Conservation (phyloP, 2,888 invertebrate species). For the Dioctria rufipes region DNA sequence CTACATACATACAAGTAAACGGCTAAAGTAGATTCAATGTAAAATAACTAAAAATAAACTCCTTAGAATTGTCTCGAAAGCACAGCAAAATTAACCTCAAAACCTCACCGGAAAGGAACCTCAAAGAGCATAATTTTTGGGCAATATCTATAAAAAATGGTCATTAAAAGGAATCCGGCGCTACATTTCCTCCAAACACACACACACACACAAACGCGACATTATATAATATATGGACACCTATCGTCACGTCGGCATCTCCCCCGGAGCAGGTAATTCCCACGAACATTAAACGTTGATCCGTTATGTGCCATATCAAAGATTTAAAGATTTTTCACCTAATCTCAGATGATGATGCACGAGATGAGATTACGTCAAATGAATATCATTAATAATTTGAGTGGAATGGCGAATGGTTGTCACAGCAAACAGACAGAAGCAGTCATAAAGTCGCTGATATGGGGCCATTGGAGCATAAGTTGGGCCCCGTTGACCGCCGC, state of each 20-base stretch:
- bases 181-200: background rate
- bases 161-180: background rate
- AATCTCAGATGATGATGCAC: conserved; percentile 45
- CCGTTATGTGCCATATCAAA: conserved; percentile 47
- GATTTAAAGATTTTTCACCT: conserved; percentile 53
- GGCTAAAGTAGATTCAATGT: too few species aligned
- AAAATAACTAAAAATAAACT: too few species aligned
- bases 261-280: background rate
- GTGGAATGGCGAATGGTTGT: conserved; percentile 28
- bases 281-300: conserved; percentile 51
- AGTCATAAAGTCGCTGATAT: conserved; percentile 31
- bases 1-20: too few species aligned
- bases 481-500: background rate
- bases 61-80: too few species aligned
- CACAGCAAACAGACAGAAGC: conserved; percentile 11
- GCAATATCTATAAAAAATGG: background rate
- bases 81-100: too few species aligned
- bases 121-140: background rate
- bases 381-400: conserved; percentile 59
- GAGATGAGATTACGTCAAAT: conserved; percentile 54
- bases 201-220: background rate
- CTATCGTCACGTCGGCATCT: background rate
- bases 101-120: too few species aligned
- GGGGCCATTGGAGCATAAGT: background rate
- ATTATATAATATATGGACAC: background rate